Conservation (phyloP, 2,888 invertebrate genomes). For the Eupithecia subumbrata region DNA sequence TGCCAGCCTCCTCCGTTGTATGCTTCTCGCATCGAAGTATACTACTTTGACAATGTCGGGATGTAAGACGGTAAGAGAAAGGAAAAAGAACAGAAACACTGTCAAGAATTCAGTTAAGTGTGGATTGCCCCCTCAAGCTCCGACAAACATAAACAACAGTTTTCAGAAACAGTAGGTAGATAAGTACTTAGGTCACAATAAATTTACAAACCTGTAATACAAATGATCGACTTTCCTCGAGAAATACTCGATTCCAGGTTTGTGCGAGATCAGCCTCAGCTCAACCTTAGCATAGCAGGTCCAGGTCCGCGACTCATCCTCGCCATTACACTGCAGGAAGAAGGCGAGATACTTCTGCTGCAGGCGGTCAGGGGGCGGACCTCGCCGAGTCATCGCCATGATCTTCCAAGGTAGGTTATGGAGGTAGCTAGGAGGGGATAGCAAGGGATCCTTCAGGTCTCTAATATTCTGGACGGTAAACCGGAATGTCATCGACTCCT, state of each 20-base stretch:
- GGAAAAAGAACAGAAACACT: no score
- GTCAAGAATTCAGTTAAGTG: no score
- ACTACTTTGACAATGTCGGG: no score
- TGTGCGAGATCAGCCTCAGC: constrained; percentile 93
- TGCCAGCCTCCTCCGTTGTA: no score
- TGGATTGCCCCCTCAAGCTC: no score
- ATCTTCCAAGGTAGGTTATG: constrained; percentile 99
- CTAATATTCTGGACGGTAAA: constrained; percentile 95
- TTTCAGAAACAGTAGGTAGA: neutral
- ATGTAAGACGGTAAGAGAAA: no score
- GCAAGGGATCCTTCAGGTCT: constrained; percentile 91
- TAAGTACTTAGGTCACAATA: neutral
- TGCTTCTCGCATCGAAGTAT: no score
- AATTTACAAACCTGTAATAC: constrained; percentile 93
- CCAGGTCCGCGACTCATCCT: constrained; percentile 98
- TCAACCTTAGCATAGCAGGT: constrained; percentile 99
- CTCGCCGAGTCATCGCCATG: constrained; percentile 97
- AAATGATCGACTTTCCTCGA: constrained; percentile 96
- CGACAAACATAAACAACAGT: neutral
- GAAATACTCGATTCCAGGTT: constrained; percentile 93
- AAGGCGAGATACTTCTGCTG: constrained; percentile 91
- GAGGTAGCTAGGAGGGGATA: constrained; percentile 96
- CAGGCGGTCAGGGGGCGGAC: constrained; percentile 89
- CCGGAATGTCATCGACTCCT: constrained; percentile 93
- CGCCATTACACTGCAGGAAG: constrained; percentile 98